phyloP scores from a whole-genome alignment of 2,888 invertebrate species.

The Xestia ashworthii region DNA sequence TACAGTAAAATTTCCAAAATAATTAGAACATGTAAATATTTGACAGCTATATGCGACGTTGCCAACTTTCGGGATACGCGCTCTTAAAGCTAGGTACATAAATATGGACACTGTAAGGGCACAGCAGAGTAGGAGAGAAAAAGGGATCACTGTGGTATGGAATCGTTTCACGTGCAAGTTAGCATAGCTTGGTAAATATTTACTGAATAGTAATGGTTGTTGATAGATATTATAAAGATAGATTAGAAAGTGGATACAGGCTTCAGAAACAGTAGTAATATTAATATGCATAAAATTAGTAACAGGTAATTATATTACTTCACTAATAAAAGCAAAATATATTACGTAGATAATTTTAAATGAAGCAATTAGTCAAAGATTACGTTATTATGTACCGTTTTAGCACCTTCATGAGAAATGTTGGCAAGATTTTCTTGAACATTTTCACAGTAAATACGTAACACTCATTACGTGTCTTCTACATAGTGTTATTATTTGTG shows the following conservation, averaged over 20 bases:
- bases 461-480: constrained; percentile 52
- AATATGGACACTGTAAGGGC: too few relatives aligned
- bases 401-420: constrained; percentile 25
- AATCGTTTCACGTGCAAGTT: background rate
- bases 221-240: constrained; percentile 8
- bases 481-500: constrained; percentile 59
- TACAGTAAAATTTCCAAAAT: too few relatives aligned
- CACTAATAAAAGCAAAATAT: background rate
- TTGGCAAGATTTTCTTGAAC: constrained; percentile 6
- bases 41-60: too few relatives aligned
- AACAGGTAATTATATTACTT: background rate
- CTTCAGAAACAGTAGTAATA: background rate
- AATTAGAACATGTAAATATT: too few relatives aligned
- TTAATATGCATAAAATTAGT: constrained; percentile 1
- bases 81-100: too few relatives aligned
- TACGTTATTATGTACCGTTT: background rate
- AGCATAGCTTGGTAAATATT: background rate
- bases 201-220: background rate
- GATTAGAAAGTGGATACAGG: constrained; percentile 6
- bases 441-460: constrained; percentile 49
- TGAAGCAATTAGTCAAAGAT: constrained; percentile 13
- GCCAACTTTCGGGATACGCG: too few relatives aligned
- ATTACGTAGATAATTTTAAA: background rate
- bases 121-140: too few relatives aligned
- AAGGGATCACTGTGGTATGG: background rate